Evolutionary conservation across 2,888 invertebrate genomes (phyloP), one percentile per base, ranked within the genome.

Genomic region (Sinhomidia bicolor): DNA sequence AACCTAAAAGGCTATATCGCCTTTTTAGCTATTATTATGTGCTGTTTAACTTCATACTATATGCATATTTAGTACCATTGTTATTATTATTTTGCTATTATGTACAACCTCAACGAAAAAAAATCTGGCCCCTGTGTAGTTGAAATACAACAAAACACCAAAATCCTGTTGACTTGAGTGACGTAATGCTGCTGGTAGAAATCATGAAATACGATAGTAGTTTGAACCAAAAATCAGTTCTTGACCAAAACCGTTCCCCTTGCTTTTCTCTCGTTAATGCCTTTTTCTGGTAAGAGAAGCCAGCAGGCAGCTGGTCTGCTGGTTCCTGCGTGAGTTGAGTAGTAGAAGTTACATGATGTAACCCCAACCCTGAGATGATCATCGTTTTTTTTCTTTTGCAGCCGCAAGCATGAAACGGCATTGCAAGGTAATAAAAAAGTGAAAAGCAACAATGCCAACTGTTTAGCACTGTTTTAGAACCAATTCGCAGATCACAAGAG

Each of bases 371-470:
- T 68, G 3, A 32, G n/a, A 1, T 23, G 65, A 68, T 83, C 74
- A 32, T 51, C n/a, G 41, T 83, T 74, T 83, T n/a, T n/a, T n/a
- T n/a, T n/a, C n/a, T n/a, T n/a, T 54, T n/a, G 6, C 26, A 51
- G 83, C 83, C 74, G 74, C 83, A 74, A 68, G 68, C 81, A 82
- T 51, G 44, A 82, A 68, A 83, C 47, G 71, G 57, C 51, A 57
- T 83, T 83, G 68, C 54, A 65, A 74, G 74, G 57, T 74, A 83
- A 83, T 83, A 83, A 83, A 83, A 82, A 57, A 71, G 83, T 54
- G 83, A 83, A 83, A 78, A 83, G 71, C 47, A 47, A 47, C 74
- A 26, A 44, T 7, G 47, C 23, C 32, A 47, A 74, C 44, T 74
- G 47, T 47, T 44, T 47, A 14, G 74, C 14, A 23, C 41, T 41